Base-by-base conservation (phyloP, 2,113 vertebrate species). In the Lichenostomus cassidix region DNA sequence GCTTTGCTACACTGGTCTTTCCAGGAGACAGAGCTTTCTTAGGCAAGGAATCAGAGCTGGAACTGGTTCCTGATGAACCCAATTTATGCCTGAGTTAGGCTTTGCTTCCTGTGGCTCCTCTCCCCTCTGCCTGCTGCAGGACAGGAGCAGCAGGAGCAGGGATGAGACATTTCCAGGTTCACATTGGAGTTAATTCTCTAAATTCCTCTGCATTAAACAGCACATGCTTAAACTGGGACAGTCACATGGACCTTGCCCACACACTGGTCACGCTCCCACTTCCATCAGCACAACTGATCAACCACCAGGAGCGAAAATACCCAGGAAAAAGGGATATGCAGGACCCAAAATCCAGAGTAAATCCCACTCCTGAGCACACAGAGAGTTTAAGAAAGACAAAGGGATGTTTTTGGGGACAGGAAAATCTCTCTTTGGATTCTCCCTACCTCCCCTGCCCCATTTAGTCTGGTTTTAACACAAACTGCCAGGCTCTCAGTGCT, bases 231-330 rank as follows among this genome's bases (percentile, higher is more conserved):
- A 94, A 94, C 25, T 67, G 87, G 90, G 90, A 82, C 63, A 85
- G 94, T 94, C 95, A 88, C 87, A 74, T 25, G 35, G 93, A 83
- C 93, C 52, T 86, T 91, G 87, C 86, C 93, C 92, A 95, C 92
- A 31, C 53, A 70, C 27, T 7, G 75, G 90, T 80, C 92, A 94
- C 85, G 19, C 64, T 85, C 79, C 82, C 76, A 33, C 49, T 65
- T 83, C 87, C 41, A 88, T 77, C 78, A 73, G 29, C 90, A 86
- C 50, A 58, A 41, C 60, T 23, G 22, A 90, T 22, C 33, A 83
- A 78, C 41, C 47, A 81, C 29, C 33, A 27, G 21, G 27, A 90
- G 58, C 8, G 41, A 80, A 84, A 80, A 67, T 21, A 3, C 20
- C 10, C 63, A 37, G 1, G 8, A 56, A 81, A 83, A 13, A 56